Evolutionary conservation across 2,797 vertebrate genomes (phyloP).

Genomic region (Sebastes iracundus): DNA sequence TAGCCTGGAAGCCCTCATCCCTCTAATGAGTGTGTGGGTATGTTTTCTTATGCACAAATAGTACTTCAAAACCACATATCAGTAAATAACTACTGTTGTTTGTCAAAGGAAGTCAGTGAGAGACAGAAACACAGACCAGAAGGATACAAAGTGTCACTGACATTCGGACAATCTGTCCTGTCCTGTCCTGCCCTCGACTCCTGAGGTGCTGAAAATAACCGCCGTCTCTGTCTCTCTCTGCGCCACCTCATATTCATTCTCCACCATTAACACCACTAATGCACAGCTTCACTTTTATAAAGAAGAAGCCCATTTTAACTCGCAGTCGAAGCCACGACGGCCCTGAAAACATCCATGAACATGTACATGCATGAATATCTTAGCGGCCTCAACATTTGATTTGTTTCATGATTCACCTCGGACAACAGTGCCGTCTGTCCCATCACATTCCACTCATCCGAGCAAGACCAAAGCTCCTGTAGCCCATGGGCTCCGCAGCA

Average conservation of each 20-base stretch:
- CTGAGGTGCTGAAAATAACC: conserved; percentile 47
- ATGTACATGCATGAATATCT: conserved; percentile 11
- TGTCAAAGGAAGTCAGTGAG: conserved; percentile 19
- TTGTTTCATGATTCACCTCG: conserved; percentile 48
- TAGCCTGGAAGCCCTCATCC: conserved; percentile 36
- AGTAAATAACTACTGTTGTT: conserved; percentile 46
- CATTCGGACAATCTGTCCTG: conserved; percentile 35
- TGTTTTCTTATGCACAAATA: conserved; percentile 27
- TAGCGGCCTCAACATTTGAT: conserved; percentile 33
- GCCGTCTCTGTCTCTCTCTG: background rate
- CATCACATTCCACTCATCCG: conserved; percentile 65
- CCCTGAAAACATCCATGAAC: background rate
- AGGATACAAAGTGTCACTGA: conserved; percentile 17
- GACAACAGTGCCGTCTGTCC: conserved; percentile 47
- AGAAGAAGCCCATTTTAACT: background rate
- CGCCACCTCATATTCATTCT: conserved; percentile 1
- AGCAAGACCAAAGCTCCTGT: conserved; percentile 55
- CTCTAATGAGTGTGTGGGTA: conserved; percentile 20
- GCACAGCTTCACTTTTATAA: background rate
- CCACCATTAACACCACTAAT: background rate
- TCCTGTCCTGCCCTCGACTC: conserved; percentile 11
- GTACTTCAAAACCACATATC: conserved; percentile 26
- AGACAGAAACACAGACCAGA: conserved; percentile 21
- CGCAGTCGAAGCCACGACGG: background rate
- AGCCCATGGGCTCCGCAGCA: conserved; percentile 39